Evolutionary conservation across 1,140 invertebrate genomes (phyloP), one percentile per base, ranked within the genome.

Genomic region (Cotesia typhae): DNA sequence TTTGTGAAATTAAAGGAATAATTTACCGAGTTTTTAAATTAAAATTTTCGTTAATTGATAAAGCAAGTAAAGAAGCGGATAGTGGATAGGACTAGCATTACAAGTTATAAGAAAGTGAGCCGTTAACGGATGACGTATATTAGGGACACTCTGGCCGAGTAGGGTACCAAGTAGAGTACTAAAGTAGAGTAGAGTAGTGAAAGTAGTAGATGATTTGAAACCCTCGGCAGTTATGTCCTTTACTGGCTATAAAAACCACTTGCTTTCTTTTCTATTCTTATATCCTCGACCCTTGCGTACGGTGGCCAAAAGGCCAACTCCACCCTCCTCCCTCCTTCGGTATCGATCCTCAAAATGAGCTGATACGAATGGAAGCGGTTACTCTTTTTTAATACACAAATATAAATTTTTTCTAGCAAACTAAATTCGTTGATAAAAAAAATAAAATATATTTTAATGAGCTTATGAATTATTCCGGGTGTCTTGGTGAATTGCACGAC

Each of bases 81-180:
- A 52, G 59, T 17, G 59, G 6, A 59, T 57, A 53, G 61, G 71
- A 28, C 28, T 28, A 28, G 28, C 28, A 28, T 28, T 28, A 28
- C n/a, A 59, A 61, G 53, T 28, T 52, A 41, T 10, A 57, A 70
- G 59, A 51, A 61, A 73, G 71, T 70, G 57, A 72, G 77, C 83
- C 81, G 83, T 83, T 85, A 86, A 86, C 81, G 83, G 80, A 87
- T 86, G 84, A 87, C 84, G 85, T 86, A 85, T 87, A 87, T 87
- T 87, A 86, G 85, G 85, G 84, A 87, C 82, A 86, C 84, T 87
- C 81, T 80, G 84, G 82, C 85, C 83, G 84, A 87, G 85, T 85
- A 77, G 84, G 80, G 80, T 78, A 84, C 75, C 83, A 76, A 83
- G 78, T 78, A 47, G 41, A 47, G 41, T 47, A 47, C 41, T 9